These are phyloP conservation scores for Mesorhabditis belari DNA, from an alignment of 2,888 invertebrate species.

Conservation along the genomic window DNA sequence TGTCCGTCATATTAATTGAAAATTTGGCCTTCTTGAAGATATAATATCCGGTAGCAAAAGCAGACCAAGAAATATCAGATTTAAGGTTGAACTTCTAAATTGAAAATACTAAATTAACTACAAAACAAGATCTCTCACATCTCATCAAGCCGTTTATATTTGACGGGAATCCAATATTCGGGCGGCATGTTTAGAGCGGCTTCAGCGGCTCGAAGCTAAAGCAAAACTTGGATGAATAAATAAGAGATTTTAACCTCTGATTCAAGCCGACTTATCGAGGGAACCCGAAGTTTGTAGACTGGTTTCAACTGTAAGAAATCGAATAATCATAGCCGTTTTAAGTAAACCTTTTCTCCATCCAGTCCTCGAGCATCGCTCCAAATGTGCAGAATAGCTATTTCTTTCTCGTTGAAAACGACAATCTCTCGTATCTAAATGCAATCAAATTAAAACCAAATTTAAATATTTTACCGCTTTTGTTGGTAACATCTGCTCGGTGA, in stretches of 20 bases:
- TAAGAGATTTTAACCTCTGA: too few species aligned
- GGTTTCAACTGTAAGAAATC: too few species aligned
- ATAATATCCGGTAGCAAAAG: too few species aligned
- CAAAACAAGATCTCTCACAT: too few species aligned
- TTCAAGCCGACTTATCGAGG: neutral
- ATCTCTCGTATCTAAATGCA: slow-evolving; percentile 30
- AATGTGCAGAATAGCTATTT: slow-evolving; percentile 23
- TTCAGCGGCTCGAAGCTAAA: slow-evolving; percentile 79
- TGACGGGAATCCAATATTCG: slow-evolving; percentile 43
- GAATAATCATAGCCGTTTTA: too few species aligned
- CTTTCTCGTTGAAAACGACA: slow-evolving; percentile 38
- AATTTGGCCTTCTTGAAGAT: too few species aligned
- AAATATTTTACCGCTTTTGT: slow-evolving; percentile 72
- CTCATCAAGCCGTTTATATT: slow-evolving; percentile 36
- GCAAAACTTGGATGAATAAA: too few species aligned
- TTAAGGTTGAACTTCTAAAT: too few species aligned
- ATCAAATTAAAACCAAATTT: neutral
- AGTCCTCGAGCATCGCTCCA: slow-evolving; percentile 27
- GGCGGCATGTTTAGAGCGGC: slow-evolving; percentile 54
- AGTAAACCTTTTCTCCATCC: too few species aligned
- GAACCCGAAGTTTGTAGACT: neutral
- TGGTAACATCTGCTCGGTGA: slow-evolving; percentile 83
- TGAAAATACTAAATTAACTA: too few species aligned
- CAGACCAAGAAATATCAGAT: too few species aligned
- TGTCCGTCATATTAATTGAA: slow-evolving; percentile 33